Conservation (phyloP, 2,888 invertebrate species). For the Volucella inflata region DNA sequence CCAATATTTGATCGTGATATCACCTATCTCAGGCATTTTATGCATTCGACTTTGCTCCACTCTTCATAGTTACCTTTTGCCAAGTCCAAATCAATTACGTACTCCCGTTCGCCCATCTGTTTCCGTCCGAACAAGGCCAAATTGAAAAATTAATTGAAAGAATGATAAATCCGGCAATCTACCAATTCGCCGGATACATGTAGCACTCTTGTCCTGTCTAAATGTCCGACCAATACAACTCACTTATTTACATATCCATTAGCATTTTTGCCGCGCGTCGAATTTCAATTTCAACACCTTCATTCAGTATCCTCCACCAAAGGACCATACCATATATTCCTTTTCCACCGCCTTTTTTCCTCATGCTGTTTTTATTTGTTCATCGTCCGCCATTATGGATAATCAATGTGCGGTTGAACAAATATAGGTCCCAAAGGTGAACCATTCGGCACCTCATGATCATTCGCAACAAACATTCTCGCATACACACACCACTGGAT, state of each 20-base stretch:
- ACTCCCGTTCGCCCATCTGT: too few relatives aligned
- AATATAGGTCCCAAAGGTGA: constrained; percentile 73
- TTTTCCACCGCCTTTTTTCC: constrained; percentile 9
- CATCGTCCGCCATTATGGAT: constrained; percentile 58
- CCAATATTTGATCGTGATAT: too few relatives aligned
- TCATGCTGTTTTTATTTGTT: constrained; percentile 36
- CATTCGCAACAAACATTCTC: constrained; percentile 52
- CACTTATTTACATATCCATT: constrained; percentile 74
- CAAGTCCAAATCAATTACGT: too few relatives aligned
- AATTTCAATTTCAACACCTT: constrained; percentile 74
- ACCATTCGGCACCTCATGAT: constrained; percentile 71
- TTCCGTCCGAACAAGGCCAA: too few relatives aligned
- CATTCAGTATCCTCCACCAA: constrained; percentile 36
- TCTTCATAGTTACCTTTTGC: too few relatives aligned
- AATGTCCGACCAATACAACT: constrained; percentile 62
- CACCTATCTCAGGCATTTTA: too few relatives aligned
- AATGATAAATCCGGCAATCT: neutral
- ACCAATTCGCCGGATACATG: constrained; percentile 55
- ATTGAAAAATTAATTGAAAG: constrained; percentile 53
- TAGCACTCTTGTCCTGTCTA: constrained; percentile 58
- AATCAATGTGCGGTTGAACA: constrained; percentile 64
- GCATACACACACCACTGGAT: neutral
- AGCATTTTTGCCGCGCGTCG: constrained; percentile 73
- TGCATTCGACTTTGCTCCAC: too few relatives aligned
- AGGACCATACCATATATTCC: too few relatives aligned